Evolutionary conservation across 2,113 vertebrate species (phyloP).

Genomic region (Chamaetylas fuelleborni): DNA sequence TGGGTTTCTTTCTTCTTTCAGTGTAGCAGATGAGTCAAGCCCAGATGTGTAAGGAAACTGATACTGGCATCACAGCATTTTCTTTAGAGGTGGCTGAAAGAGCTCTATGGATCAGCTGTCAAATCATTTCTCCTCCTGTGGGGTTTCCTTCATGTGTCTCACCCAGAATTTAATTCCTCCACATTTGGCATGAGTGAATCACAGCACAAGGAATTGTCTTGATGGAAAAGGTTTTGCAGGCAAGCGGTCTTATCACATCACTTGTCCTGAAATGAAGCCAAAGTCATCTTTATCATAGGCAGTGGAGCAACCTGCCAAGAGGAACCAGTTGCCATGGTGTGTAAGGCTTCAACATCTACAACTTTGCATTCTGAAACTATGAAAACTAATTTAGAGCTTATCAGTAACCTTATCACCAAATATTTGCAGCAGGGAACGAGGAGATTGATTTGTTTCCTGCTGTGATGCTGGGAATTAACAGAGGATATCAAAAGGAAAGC

Average conservation of each 20-base stretch:
- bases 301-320: not conserved
- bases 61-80: constrained; percentile 26
- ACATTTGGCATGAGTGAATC: not conserved
- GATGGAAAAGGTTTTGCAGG: not conserved
- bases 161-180: not conserved
- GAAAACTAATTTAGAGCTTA: constrained; percentile 5
- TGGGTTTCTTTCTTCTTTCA: constrained; percentile 14
- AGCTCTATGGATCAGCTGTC: constrained; percentile 16
- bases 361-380: not conserved
- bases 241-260: not conserved
- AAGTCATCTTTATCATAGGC: not conserved
- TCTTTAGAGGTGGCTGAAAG: constrained; percentile 26
- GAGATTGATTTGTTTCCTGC: constrained; percentile 5
- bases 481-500: constrained; percentile 26
- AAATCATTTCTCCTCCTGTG: constrained; percentile 7
- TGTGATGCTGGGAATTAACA: constrained; percentile 9
- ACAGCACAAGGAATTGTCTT: not conserved
- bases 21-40: constrained; percentile 43
- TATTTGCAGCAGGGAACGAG: not conserved
- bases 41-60: constrained; percentile 42
- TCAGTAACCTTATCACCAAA: not conserved
- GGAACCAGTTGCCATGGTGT: not conserved
- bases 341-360: not conserved
- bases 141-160: constrained; percentile 11
- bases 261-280: not conserved